Conservation (phyloP, 1,140 invertebrate species). For the Pomacea maculata region DNA sequence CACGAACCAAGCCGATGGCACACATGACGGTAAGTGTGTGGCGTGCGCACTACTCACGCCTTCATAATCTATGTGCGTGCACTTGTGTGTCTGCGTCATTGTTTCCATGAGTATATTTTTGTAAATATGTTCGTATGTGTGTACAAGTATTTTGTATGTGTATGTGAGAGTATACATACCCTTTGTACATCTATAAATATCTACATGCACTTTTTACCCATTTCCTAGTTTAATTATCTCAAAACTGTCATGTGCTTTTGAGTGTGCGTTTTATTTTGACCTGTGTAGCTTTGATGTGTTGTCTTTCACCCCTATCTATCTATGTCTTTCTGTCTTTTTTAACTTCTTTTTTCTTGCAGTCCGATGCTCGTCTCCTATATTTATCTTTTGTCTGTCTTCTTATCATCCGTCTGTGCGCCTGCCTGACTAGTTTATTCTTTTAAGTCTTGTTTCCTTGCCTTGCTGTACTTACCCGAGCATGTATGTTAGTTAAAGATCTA, state of each 20-base stretch:
- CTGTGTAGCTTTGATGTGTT: no score
- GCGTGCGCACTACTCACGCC: neutral
- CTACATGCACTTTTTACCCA: no score
- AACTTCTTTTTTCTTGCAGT: no score
- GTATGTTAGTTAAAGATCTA: neutral
- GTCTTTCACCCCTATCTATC: neutral
- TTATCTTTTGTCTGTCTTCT: neutral
- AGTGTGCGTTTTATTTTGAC: no score
- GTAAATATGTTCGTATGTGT: no score
- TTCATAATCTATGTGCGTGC: neutral
- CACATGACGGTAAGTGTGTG: conserved; percentile 55
- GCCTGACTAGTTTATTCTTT: neutral
- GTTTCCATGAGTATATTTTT: no score
- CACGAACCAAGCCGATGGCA: conserved; percentile 52
- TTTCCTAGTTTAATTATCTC: no score
- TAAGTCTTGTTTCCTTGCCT: neutral
- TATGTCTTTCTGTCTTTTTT: neutral
- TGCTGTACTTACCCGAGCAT: neutral
- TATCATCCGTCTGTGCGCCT: neutral
- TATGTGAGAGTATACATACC: no score
- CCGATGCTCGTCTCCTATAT: neutral
- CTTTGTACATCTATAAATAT: no score
- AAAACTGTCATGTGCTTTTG: no score
- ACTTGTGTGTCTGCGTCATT: no score
- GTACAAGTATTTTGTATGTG: no score